A percentile compares a stretch with the other conserved stretches of the same genome.
phyloP scores from a whole-genome alignment of 2,888 invertebrate genomes.

The Ochropleura leucogaster region DNA sequence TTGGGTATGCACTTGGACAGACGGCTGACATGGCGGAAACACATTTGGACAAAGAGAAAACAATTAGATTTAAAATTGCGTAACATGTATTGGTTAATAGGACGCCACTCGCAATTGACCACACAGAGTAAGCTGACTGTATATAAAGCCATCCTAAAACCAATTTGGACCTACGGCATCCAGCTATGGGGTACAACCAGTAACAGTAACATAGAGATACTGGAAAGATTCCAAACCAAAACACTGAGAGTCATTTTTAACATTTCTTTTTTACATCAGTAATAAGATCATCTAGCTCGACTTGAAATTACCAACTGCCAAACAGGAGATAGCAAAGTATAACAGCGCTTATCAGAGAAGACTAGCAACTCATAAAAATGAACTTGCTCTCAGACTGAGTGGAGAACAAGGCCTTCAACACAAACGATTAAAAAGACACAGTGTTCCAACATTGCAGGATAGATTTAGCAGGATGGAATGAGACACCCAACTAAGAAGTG shows the following conservation, averaged over 20 bases:
- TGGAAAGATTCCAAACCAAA: too few relatives aligned
- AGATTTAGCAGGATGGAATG: background rate
- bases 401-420: background rate
- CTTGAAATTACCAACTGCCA: constrained; percentile 1
- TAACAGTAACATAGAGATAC: too few relatives aligned
- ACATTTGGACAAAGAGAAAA: background rate
- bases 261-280: too few relatives aligned
- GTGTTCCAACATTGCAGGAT: background rate
- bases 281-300: background rate
- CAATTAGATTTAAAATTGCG: background rate
- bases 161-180: background rate
- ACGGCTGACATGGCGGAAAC: background rate
- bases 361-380: background rate
- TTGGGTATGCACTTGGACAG: too few relatives aligned
- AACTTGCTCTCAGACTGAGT: background rate
- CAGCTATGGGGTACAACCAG: background rate
- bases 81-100: background rate
- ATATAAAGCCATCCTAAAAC: background rate
- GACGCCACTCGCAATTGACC: background rate
- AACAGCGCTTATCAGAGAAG: background rate
- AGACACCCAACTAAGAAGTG: background rate
- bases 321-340: background rate
- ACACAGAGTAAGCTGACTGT: background rate
- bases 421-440: background rate
- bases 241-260: too few relatives aligned